Conservation (phyloP, 1,140 invertebrate genomes). For the Caerostris extrusa region DNA sequence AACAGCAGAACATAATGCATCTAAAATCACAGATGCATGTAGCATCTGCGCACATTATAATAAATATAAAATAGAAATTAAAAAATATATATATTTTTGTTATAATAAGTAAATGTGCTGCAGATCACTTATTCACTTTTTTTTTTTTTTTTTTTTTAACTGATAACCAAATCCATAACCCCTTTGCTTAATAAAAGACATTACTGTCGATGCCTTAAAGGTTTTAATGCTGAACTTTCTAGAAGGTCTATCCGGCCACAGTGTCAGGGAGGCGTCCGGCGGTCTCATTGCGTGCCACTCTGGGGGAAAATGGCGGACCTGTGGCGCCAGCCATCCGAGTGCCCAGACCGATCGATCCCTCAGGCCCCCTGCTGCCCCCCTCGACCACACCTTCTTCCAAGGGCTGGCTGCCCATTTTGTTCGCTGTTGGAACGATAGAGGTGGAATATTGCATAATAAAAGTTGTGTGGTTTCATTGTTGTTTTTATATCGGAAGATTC, state of each 20-base stretch:
- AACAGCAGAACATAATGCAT: too few relatives aligned
- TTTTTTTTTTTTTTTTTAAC: too few relatives aligned
- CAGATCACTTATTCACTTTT: too few relatives aligned
- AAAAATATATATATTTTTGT: too few relatives aligned
- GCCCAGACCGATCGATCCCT: constrained; percentile 71
- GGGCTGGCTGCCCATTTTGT: not conserved
- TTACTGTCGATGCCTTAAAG: too few relatives aligned
- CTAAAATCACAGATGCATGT: too few relatives aligned
- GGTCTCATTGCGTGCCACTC: constrained; percentile 58
- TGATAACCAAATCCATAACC: too few relatives aligned
- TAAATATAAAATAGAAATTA: too few relatives aligned
- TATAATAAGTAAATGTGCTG: too few relatives aligned
- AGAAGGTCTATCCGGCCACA: not conserved
- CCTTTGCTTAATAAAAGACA: too few relatives aligned
- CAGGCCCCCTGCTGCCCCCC: not conserved
- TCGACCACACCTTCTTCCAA: not conserved
- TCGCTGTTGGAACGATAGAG: not conserved
- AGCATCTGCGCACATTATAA: too few relatives aligned
- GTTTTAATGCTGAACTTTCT: not conserved
- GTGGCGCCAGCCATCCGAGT: constrained; percentile 67
- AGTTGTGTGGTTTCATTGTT: not conserved
- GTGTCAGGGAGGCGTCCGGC: constrained; percentile 44
- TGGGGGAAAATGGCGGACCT: constrained; percentile 71
- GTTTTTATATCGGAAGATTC: not conserved
- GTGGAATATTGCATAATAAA: not conserved